Evolutionary conservation across 2,797 vertebrate genomes (phyloP).

Genomic region (Coregonus ussuriensis): DNA sequence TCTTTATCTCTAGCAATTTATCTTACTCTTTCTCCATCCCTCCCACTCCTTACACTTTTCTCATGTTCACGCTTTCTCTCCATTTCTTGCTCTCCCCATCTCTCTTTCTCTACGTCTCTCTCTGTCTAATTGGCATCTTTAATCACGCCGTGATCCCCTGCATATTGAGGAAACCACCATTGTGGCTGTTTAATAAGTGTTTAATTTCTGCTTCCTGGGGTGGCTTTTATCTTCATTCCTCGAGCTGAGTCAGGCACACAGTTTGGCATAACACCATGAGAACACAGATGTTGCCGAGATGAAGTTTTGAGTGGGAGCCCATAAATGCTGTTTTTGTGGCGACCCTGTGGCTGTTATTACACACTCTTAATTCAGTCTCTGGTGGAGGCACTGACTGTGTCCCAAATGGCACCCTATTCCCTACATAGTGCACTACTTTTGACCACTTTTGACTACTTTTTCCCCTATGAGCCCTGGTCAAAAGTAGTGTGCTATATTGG

Average conservation of each 20-base stretch:
- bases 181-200: not conserved
- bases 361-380: not conserved
- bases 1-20: not conserved
- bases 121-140: conserved; percentile 19
- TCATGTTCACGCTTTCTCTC: too few relatives aligned
- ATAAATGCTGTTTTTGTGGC: conserved; percentile 47
- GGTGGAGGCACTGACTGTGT: not conserved
- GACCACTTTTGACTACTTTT: too few relatives aligned
- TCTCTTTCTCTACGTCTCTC: too few relatives aligned
- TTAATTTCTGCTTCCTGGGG: not conserved
- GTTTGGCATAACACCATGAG: conserved; percentile 35
- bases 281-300: conserved; percentile 64
- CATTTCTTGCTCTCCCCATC: too few relatives aligned
- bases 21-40: not conserved
- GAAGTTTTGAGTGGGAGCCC: conserved; percentile 47
- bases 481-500: not conserved
- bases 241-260: too few relatives aligned
- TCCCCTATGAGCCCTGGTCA: too few relatives aligned
- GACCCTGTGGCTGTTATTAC: not conserved
- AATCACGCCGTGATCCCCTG: not conserved
- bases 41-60: too few relatives aligned
- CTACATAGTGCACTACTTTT: not conserved
- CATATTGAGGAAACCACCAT: not conserved
- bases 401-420: not conserved
- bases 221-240: too few relatives aligned